phyloP scores from a whole-genome alignment of 2,797 vertebrate species.

The Potorous gilbertii region DNA sequence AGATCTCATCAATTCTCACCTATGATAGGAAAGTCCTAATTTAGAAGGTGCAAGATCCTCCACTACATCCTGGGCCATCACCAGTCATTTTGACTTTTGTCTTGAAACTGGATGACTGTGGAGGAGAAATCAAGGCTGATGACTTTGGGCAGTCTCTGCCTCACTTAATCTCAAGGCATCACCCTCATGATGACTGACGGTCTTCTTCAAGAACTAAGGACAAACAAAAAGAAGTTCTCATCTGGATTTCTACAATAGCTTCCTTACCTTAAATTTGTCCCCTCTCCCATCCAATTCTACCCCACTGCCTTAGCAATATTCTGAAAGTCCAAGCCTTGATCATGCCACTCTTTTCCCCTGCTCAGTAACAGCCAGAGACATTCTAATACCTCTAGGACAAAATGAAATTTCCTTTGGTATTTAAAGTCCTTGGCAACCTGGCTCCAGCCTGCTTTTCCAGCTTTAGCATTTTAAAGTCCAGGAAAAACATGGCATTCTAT shows the following conservation, averaged over 20 bases:
- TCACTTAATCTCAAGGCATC: background rate
- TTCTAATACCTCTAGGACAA: background rate
- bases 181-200: background rate
- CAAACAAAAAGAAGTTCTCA: background rate
- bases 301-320: background rate
- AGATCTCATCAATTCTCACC: background rate
- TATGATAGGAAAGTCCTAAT: background rate
- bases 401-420: background rate
- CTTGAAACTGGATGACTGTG: background rate
- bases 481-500: background rate
- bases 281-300: background rate
- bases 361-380: background rate
- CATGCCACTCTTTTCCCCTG: background rate
- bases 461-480: background rate
- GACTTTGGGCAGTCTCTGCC: background rate
- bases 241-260: background rate
- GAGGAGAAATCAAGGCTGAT: background rate
- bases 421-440: background rate
- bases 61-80: background rate
- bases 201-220: background rate
- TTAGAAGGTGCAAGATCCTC: background rate
- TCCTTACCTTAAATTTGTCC: background rate
- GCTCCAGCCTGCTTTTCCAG: background rate
- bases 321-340: background rate
- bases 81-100: background rate